Percentiles rank a stretch among this genome's conserved stretches.
These are phyloP conservation scores for Drosophila lacertosa DNA, from an alignment of 1,140 invertebrate genomes.

Conservation along the genomic window DNA sequence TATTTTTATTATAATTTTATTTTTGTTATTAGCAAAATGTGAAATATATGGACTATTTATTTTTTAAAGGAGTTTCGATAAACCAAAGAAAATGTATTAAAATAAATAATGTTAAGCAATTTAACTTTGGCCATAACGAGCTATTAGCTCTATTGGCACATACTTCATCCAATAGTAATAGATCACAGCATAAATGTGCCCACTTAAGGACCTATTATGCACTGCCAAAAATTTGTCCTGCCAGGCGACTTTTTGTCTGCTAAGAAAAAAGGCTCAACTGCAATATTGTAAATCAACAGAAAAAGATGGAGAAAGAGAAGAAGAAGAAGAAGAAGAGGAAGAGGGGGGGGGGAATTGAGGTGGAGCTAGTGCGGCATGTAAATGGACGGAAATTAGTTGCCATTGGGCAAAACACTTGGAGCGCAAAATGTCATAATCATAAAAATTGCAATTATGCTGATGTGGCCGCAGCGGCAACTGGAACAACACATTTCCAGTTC, in stretches of 20 bases:
- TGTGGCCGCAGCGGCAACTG: conserved; percentile 39
- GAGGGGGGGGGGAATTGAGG: neutral
- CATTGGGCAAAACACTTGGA: conserved; percentile 49
- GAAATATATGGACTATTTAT: too few relatives aligned
- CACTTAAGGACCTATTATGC: conserved; percentile 5
- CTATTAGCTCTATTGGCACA: too few relatives aligned
- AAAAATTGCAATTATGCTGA: conserved; percentile 68
- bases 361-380: neutral
- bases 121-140: too few relatives aligned
- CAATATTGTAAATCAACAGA: conserved; percentile 61
- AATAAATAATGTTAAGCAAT: too few relatives aligned
- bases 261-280: conserved; percentile 16
- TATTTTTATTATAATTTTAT: too few relatives aligned
- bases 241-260: conserved; percentile 43
- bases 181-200: neutral
- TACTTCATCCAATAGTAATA: neutral
- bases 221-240: conserved; percentile 18
- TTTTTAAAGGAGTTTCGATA: too few relatives aligned
- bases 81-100: too few relatives aligned
- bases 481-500: conserved; percentile 62
- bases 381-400: conserved; percentile 41
- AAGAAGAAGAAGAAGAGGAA: neutral
- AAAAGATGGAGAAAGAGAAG: conserved; percentile 22
- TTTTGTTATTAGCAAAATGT: too few relatives aligned
- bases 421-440: conserved; percentile 64